These are phyloP conservation scores for Gambelia wislizenii DNA, from an alignment of 2,797 vertebrate species.

Conservation along the genomic window DNA sequence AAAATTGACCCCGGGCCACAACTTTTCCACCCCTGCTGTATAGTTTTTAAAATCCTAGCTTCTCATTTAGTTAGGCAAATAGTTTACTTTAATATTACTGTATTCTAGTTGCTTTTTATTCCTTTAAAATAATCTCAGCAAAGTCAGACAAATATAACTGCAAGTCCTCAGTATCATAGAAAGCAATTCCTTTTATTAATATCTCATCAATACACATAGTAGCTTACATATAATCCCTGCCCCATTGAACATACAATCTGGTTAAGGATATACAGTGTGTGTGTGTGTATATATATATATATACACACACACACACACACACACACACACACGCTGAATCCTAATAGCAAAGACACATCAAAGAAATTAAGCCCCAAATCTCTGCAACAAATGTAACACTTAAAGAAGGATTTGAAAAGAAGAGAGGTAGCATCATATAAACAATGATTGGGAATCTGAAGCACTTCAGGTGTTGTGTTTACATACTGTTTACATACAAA, in stretches of 20 bases:
- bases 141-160: neutral
- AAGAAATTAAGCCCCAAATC: no score
- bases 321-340: no score
- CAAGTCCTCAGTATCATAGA: neutral
- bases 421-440: neutral
- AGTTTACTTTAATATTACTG: neutral
- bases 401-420: neutral
- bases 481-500: no score
- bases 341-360: neutral
- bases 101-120: neutral
- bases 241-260: neutral
- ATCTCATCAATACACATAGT: neutral
- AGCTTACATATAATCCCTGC: neutral
- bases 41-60: neutral
- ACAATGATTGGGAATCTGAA: neutral
- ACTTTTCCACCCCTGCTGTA: no score
- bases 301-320: neutral
- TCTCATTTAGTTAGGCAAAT: neutral
- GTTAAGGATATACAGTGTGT: no score
- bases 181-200: slow-evolving; percentile 17
- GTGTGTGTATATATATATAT: no score
- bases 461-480: neutral
- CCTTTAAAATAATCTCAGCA: neutral
- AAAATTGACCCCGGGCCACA: no score
- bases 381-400: neutral